Evolutionary conservation across 1,140 invertebrate genomes (phyloP).

Genomic region (Drosophila sulfurigaster): DNA sequence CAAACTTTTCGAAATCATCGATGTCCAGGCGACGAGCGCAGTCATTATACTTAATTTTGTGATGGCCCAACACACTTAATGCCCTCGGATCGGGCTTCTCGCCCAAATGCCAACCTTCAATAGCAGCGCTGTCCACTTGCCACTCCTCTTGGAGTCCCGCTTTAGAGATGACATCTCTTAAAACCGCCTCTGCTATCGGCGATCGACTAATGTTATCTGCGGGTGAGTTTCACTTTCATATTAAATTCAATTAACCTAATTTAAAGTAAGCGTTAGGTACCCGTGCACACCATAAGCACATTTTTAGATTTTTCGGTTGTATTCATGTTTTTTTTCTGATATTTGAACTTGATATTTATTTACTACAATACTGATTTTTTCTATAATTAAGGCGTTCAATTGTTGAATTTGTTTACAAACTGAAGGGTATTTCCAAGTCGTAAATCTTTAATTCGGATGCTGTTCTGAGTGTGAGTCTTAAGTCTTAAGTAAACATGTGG

Average conservation of each 20-base stretch:
- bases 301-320: conserved; percentile 21
- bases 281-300: conserved; percentile 86
- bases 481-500: conserved; percentile 6
- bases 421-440: not conserved
- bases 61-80: conserved; percentile 88
- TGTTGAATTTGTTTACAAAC: conserved; percentile 6
- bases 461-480: not conserved
- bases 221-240: not conserved
- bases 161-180: conserved; percentile 90
- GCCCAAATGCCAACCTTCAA: conserved; percentile 93
- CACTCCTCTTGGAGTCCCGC: conserved; percentile 88
- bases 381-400: not conserved
- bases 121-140: conserved; percentile 94
- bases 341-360: conserved; percentile 11
- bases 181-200: conserved; percentile 96
- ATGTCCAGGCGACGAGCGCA: conserved; percentile 89
- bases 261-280: conserved; percentile 62
- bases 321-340: conserved; percentile 13
- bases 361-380: not conserved
- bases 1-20: conserved; percentile 91
- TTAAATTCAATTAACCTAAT: not conserved
- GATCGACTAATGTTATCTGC: conserved; percentile 96
- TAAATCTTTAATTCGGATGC: not conserved
- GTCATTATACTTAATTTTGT: conserved; percentile 90
- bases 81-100: conserved; percentile 91